These are phyloP conservation scores for Mirounga angustirostris DNA, from an alignment of 2,113 vertebrate genomes.

Conservation along the genomic window DNA sequence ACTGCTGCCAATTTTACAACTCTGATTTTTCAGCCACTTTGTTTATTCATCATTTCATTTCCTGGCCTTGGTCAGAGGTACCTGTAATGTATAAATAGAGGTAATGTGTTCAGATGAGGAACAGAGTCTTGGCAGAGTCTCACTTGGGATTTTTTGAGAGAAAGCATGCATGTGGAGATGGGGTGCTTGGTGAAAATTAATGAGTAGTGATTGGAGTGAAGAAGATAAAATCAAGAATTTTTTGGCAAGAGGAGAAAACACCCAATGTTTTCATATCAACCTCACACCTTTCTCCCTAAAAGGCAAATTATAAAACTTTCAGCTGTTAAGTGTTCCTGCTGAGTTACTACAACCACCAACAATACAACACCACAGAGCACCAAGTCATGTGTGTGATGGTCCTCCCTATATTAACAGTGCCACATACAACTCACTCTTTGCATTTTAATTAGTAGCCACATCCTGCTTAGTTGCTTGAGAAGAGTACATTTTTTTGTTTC, in stretches of 20 bases:
- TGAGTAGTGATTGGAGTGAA: not conserved
- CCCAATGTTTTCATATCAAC: not conserved
- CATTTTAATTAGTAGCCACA: not conserved
- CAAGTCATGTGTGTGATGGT: not conserved
- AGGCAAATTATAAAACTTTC: conserved; percentile 28
- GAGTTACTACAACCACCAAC: not conserved
- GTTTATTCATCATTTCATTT: not conserved
- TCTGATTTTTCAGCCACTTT: not conserved
- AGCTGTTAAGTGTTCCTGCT: not conserved
- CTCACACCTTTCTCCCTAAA: conserved; percentile 45
- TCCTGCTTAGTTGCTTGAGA: not conserved
- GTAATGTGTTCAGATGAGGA: not conserved
- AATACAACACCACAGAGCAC: not conserved
- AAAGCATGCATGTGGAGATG: not conserved
- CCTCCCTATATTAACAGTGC: not conserved
- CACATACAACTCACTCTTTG: not conserved
- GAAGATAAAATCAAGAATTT: not conserved
- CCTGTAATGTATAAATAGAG: not conserved
- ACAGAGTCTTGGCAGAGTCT: not conserved
- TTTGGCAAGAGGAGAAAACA: conserved; percentile 24
- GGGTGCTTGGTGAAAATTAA: not conserved
- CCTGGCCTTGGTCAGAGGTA: not conserved
- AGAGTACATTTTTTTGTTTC: not conserved
- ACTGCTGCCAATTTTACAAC: not conserved
- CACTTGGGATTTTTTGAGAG: not conserved